Conservation (phyloP, 1,140 invertebrate genomes). For the Pseudomyrmex cubaensis region DNA sequence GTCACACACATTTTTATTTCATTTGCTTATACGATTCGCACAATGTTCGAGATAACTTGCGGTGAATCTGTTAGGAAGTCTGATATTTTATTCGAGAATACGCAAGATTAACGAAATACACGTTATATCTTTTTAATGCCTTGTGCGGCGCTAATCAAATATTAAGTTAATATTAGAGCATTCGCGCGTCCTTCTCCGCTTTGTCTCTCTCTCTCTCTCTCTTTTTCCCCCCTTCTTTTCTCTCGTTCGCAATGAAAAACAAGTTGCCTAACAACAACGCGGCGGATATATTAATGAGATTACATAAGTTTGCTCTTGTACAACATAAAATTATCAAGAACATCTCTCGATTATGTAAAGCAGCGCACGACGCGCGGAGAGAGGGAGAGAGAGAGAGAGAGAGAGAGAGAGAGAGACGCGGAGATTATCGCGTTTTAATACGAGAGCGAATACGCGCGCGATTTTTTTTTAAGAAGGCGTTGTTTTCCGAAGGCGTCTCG, state of each 20-base stretch:
- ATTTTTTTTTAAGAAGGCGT: not conserved
- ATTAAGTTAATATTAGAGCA: slow-evolving; percentile 31
- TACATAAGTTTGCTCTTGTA: slow-evolving; percentile 52
- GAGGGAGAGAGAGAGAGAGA: not conserved
- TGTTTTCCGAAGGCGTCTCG: too few relatives aligned
- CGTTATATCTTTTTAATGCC: not conserved
- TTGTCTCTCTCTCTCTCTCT: not conserved
- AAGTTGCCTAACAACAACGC: slow-evolving; percentile 18
- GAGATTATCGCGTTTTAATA: slow-evolving; percentile 56
- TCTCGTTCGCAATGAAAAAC: slow-evolving; percentile 25
- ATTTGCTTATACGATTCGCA: not conserved
- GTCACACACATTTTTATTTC: not conserved
- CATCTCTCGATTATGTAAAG: slow-evolving; percentile 44
- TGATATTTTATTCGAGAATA: too few relatives aligned
- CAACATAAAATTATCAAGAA: slow-evolving; percentile 53
- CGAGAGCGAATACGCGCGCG: not conserved
- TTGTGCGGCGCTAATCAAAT: not conserved
- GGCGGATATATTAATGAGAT: slow-evolving; percentile 58
- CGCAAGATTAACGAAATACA: slow-evolving; percentile 12
- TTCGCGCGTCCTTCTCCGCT: slow-evolving; percentile 43
- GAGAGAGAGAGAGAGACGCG: not conserved
- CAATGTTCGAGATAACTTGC: slow-evolving; percentile 1
- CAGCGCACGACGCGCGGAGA: not conserved
- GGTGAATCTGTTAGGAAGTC: not conserved
- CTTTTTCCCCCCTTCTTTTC: not conserved